Percentiles rank a stretch among this genome's conserved stretches.
Evolutionary conservation across 2,113 vertebrate genomes (phyloP).

Genomic region (Pelecanoides urinatrix): DNA sequence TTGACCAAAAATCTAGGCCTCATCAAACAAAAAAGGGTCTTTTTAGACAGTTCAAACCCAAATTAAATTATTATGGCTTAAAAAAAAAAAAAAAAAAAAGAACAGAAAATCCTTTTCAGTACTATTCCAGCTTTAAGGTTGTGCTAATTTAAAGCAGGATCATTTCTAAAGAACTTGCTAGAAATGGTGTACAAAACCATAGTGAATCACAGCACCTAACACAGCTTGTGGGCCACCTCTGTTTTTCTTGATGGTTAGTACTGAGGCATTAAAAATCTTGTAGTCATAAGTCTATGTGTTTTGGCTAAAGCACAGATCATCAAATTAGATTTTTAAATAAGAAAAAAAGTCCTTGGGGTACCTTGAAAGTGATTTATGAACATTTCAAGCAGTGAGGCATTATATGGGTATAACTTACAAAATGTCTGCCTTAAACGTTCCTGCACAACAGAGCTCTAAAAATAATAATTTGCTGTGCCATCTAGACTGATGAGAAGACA

Average conservation of each 20-base stretch:
- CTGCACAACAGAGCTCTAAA: neutral
- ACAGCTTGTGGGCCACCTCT: neutral
- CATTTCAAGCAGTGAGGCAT: neutral
- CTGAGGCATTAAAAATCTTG: neutral
- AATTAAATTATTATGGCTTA: neutral
- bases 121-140: neutral
- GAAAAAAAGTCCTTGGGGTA: neutral
- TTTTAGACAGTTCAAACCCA: neutral
- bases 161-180: neutral
- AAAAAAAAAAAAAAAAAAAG: neutral
- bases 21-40: neutral
- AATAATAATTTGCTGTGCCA: neutral
- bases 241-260: neutral
- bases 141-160: neutral
- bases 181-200: neutral
- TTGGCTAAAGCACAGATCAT: neutral
- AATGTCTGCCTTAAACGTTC: neutral
- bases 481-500: neutral
- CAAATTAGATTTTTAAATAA: slow-evolving; percentile 7
- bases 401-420: neutral
- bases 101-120: neutral
- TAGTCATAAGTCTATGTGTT: neutral
- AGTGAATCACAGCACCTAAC: neutral
- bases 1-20: neutral
- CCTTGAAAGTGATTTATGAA: neutral